Percentiles rank a stretch among this genome's conserved stretches.
Conservation (phyloP, 2,888 invertebrate genomes). For the Tipula helvola region DNA sequence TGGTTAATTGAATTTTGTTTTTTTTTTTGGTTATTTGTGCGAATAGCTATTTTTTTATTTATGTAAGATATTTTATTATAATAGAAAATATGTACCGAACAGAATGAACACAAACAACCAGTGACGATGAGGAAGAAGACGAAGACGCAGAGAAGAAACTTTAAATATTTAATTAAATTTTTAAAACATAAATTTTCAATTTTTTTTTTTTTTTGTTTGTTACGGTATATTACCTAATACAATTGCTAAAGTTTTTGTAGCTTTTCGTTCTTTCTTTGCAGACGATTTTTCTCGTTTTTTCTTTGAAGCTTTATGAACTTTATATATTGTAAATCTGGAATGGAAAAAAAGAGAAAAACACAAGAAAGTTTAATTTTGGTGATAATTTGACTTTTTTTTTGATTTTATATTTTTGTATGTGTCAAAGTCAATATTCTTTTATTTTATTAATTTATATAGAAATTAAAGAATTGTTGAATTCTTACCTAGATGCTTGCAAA, state of each 20-base stretch:
- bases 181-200: constrained; percentile 16
- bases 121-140: background rate
- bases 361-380: background rate
- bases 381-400: background rate
- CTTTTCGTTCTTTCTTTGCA: constrained; percentile 90
- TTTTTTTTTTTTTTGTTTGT: background rate
- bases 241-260: constrained; percentile 96
- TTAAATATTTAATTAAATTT: background rate
- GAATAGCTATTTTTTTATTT: background rate
- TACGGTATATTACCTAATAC: constrained; percentile 69
- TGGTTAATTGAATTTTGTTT: background rate
- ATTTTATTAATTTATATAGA: background rate
- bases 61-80: background rate
- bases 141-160: background rate
- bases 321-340: constrained; percentile 76
- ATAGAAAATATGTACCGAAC: constrained; percentile 6
- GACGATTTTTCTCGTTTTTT: constrained; percentile 91
- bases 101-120: constrained; percentile 9
- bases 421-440: background rate
- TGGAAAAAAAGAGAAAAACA: background rate
- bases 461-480: background rate
- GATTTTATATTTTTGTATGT: background rate
- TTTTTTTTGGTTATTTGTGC: background rate
- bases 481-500: constrained; percentile 36
- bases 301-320: constrained; percentile 86